A percentile compares a stretch with the other conserved stretches of the same genome.
phyloP scores from a whole-genome alignment of 1,140 invertebrate genomes.

The Amyelois transitella region DNA sequence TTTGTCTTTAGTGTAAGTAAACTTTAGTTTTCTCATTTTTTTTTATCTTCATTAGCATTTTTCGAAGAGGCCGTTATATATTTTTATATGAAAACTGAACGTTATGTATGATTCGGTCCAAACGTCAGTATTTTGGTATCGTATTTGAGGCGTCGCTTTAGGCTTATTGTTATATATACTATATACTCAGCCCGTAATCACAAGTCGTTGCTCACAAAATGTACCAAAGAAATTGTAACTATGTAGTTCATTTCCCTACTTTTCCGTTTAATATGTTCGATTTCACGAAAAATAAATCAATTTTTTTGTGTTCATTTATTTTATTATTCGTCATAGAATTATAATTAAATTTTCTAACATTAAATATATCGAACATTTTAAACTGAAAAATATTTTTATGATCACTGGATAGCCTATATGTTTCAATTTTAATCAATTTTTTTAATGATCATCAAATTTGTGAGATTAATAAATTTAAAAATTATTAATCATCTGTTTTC shows the following conservation, averaged over 20 bases:
- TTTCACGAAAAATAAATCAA: no score
- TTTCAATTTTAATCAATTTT: no score
- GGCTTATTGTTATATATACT: conserved; percentile 30
- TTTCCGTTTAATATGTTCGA: conserved; percentile 11
- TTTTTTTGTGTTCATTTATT: no score
- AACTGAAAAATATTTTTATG: neutral
- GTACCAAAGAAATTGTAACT: conserved; percentile 62
- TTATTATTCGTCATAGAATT: no score
- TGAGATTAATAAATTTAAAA: no score
- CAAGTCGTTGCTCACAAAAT: conserved; percentile 66
- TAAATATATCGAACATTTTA: conserved; percentile 9
- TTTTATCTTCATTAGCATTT: no score
- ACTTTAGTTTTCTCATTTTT: no score
- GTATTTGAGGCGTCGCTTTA: conserved; percentile 36
- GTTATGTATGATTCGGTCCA: conserved; percentile 15
- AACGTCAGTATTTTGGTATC: conserved; percentile 50
- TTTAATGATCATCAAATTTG: no score
- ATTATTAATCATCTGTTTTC: no score
- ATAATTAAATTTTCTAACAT: neutral
- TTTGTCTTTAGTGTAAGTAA: no score
- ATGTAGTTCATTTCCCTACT: conserved; percentile 12
- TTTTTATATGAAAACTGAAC: neutral
- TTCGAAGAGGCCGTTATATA: neutral
- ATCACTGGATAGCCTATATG: neutral
- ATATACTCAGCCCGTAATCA: conserved; percentile 42